Base-by-base conservation (phyloP, 2,797 vertebrate species). In the Odontamblyopus rebecca region DNA sequence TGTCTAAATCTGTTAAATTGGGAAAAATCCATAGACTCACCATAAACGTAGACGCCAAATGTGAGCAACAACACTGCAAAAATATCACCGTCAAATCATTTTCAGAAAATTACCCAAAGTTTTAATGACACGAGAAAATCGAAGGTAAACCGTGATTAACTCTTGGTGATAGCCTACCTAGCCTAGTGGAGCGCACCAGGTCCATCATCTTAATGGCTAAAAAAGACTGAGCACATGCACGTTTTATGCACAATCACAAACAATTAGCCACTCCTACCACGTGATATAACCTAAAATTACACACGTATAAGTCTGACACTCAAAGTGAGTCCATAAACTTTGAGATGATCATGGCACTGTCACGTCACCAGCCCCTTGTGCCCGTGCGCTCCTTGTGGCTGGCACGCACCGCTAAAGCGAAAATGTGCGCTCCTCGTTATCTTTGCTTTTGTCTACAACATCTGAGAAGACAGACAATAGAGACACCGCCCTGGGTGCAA, bases 1-100 rank as follows among this genome's bases (percentile, higher is more conserved):
- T 41, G 7, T 19, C 15, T n/a, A 0, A n/a, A 4, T 15, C 13
- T 44, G 12, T 44, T 13, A 65, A 63, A 32, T 32, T 9, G 13
- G 0, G 27, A 48, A n/a, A 41, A 38, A 38, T 38, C 7, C 9
- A 44, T 12, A 0, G 30, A 71, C 80, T 82, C 64, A 82, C 80
- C 76, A 12, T 11, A 29, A 12, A 35, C 1, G 16, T 1, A 2
- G 8, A 2, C 0, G 26, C 38, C 15, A 16, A 5, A 71, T 27
- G 60, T 9, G 44, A 48, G 44, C 30, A 76, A 56, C 68, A 19
- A 65, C 0, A 51, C 80, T 78, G 61, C 61, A 68, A 73, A 0
- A 56, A 8, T 13, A 6, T 0, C 71, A 67, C 1, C 23, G 61
- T 2, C 0, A 50, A 30, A 1, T 16, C 12, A 44, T 3, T 48